Evolutionary conservation across 2,113 vertebrate genomes (phyloP), one percentile per base, ranked within the genome.

Genomic region (Megaceryle maxima): DNA sequence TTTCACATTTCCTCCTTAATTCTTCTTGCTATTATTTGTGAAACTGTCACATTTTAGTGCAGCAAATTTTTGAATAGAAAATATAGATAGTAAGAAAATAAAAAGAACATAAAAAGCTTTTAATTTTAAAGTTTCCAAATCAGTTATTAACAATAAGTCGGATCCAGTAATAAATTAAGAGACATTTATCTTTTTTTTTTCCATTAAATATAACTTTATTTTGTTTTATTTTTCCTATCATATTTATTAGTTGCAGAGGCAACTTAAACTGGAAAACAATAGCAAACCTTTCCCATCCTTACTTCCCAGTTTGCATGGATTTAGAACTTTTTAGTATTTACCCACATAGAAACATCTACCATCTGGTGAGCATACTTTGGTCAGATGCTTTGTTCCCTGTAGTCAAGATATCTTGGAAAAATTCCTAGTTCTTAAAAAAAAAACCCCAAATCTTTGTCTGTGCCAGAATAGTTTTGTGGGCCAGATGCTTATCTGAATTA

Each of bases 351-450:
- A 91, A 94, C 56, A 93, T 90, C 86, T 83, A 95, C 94, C 96
- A 97, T 97, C 92, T 96, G 96, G 85, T 94, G 24, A 93, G 60
- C 85, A 88, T 88, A 92, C 73, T 90, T 81, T 78, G 88, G 88
- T 96, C 86, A 83, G 90, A 78, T 2, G 0, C 51, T 83, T 76
- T 67, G 64, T 60, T 97, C 94, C 89, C 84, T 86, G 70, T 86
- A 95, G 87, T 86, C 88, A 88, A 33, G 48, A 83, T 1, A 3
- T 83, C 76, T 96, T 97, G 94, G 94, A 97, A 96, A 91, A 88
- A 46, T 59, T 96, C 94, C 93, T 87, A 92, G 60, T 66, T 77
- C 72, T 86, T 84, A 63, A 83, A 93, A 90, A 88, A 51, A 25
- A 51, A 51, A 63, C 37, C 37, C 37, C 6, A 90, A 78, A 83